Conservation (phyloP, 1,140 invertebrate genomes). For the Acyrthosiphon pisum region DNA sequence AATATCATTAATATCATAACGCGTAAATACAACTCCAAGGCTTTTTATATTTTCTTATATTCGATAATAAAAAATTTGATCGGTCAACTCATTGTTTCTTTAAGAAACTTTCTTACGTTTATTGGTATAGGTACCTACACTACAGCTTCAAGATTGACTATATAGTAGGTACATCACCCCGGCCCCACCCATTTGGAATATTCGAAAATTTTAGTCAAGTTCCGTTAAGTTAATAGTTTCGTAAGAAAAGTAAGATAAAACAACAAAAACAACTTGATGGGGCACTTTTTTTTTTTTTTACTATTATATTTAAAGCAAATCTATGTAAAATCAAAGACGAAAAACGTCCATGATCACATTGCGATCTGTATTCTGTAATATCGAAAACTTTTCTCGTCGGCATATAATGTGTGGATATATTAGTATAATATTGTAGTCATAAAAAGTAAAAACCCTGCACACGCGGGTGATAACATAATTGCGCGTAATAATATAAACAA, state of each 20-base stretch:
- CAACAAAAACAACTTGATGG: background rate
- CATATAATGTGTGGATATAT: background rate
- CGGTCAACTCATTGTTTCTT: background rate
- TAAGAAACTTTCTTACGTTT: no score
- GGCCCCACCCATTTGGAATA: no score
- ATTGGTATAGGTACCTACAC: no score
- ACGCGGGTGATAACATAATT: background rate
- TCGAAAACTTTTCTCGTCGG: background rate
- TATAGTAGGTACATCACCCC: background rate
- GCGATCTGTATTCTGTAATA: background rate
- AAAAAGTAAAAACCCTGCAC: background rate
- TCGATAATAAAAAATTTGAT: background rate
- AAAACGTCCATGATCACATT: background rate
- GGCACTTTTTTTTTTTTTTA: background rate
- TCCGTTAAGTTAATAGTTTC: no score
- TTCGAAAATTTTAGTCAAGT: no score
- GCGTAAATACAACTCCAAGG: background rate
- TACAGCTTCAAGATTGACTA: background rate
- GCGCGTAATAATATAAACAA: background rate
- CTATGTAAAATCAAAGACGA: no score
- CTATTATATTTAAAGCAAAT: background rate
- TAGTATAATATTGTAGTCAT: background rate
- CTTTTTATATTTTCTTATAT: no score
- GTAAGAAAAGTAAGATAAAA: no score
- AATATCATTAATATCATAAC: background rate